phyloP scores from a whole-genome alignment of 1,140 invertebrate genomes.

The Araneus ventricosus region DNA sequence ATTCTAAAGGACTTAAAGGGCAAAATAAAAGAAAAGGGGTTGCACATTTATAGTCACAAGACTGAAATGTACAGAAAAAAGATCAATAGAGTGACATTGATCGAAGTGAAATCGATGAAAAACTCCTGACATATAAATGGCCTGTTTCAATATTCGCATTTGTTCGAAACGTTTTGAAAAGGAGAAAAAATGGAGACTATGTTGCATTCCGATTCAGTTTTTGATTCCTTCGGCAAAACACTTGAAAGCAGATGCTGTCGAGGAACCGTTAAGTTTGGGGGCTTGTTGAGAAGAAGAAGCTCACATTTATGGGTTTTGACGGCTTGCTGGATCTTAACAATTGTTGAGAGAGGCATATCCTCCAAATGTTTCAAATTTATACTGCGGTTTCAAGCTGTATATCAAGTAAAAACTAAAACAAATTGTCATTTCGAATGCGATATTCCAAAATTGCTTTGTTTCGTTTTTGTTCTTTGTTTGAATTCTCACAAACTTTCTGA shows the following conservation, averaged over 20 bases:
- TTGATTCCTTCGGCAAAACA: slow-evolving; percentile 65
- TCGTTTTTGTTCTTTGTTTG: too few relatives aligned
- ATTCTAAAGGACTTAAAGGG: slow-evolving; percentile 50
- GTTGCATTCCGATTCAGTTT: slow-evolving; percentile 66
- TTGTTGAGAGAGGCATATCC: neutral
- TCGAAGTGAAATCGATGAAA: slow-evolving; percentile 72
- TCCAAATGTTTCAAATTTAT: neutral
- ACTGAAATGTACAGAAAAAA: slow-evolving; percentile 65
- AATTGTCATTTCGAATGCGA: too few relatives aligned
- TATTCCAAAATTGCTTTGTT: too few relatives aligned
- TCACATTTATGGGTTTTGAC: neutral
- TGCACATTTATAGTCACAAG: slow-evolving; percentile 65
- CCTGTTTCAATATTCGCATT: slow-evolving; percentile 74
- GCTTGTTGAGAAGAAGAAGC: neutral
- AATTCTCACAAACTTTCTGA: too few relatives aligned
- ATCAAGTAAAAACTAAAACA: too few relatives aligned
- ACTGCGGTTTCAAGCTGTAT: neutral
- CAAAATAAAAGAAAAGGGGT: slow-evolving; percentile 40
- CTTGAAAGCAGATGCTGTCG: slow-evolving; percentile 58
- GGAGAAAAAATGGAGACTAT: slow-evolving; percentile 66
- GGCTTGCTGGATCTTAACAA: neutral
- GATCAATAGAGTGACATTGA: slow-evolving; percentile 74
- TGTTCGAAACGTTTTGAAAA: slow-evolving; percentile 62
- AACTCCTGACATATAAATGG: slow-evolving; percentile 73
- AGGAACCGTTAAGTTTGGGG: neutral